A percentile compares a stretch with the other conserved stretches of the same genome.
Conservation (phyloP, 1,140 invertebrate genomes). For the Penaeus chinensis region DNA sequence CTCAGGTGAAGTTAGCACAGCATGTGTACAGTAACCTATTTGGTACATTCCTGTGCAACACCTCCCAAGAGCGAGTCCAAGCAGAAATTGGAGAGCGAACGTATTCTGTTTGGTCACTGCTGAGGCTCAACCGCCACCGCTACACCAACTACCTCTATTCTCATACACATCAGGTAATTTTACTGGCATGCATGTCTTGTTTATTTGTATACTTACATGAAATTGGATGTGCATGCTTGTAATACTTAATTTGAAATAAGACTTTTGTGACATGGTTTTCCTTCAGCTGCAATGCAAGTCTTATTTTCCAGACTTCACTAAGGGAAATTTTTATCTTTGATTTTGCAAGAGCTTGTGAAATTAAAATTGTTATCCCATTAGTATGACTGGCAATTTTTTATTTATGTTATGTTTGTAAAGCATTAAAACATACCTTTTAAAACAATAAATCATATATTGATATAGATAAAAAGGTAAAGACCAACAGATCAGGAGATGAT, state of each 20-base stretch:
- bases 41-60: slow-evolving; percentile 97
- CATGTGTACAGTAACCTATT: slow-evolving; percentile 96
- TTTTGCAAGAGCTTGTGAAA: no score
- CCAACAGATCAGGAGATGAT: no score
- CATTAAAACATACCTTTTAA: neutral
- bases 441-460: neutral
- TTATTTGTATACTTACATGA: neutral
- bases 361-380: no score
- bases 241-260: neutral
- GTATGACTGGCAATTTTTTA: no score
- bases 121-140: slow-evolving; percentile 75
- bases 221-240: neutral
- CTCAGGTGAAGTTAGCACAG: slow-evolving; percentile 91
- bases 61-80: slow-evolving; percentile 78
- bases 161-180: slow-evolving; percentile 66
- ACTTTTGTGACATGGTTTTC: no score
- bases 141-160: slow-evolving; percentile 90
- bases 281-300: no score
- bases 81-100: slow-evolving; percentile 78
- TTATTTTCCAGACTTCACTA: no score
- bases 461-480: neutral
- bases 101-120: slow-evolving; percentile 89
- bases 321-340: no score
- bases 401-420: neutral
- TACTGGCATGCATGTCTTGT: no score